These are phyloP conservation scores for Microctenopoma stevenorrisi DNA, from an alignment of 2,797 vertebrate species.

Conservation along the genomic window DNA sequence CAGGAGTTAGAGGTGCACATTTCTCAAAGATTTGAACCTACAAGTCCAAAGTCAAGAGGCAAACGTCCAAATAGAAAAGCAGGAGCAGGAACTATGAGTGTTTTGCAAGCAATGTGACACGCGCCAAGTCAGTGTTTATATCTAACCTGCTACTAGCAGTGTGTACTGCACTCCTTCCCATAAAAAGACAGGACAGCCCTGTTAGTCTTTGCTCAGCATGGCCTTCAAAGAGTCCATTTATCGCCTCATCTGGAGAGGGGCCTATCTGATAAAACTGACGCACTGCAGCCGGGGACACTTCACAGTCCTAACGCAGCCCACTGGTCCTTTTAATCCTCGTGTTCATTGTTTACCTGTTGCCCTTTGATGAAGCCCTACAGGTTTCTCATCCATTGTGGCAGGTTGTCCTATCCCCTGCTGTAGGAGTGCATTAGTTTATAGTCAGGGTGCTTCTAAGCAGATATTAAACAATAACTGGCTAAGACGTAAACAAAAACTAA, in stretches of 20 bases:
- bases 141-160: conserved; percentile 57
- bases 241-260: conserved; percentile 77
- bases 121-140: conserved; percentile 60
- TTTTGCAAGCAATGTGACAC: conserved; percentile 50
- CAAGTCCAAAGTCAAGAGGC: conserved; percentile 14
- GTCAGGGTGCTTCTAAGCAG: conserved; percentile 1
- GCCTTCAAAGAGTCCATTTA: conserved; percentile 84
- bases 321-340: conserved; percentile 78
- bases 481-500: conserved; percentile 1
- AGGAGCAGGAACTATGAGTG: conserved; percentile 29
- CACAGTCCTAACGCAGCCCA: conserved; percentile 61
- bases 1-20: neutral
- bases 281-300: conserved; percentile 74
- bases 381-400: conserved; percentile 55
- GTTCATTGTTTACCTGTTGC: conserved; percentile 75
- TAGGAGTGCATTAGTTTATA: conserved; percentile 1
- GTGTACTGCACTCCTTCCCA: conserved; percentile 60
- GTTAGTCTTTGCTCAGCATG: conserved; percentile 59
- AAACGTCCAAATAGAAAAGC: conserved; percentile 37
- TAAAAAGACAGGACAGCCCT: conserved; percentile 72
- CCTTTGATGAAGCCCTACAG: conserved; percentile 77
- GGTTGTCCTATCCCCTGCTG: conserved; percentile 13
- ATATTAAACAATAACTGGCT: conserved; percentile 11
- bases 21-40: conserved; percentile 3
- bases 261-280: conserved; percentile 77